Conservation (phyloP, 2,888 invertebrate genomes). For the Diogma glabrata region DNA sequence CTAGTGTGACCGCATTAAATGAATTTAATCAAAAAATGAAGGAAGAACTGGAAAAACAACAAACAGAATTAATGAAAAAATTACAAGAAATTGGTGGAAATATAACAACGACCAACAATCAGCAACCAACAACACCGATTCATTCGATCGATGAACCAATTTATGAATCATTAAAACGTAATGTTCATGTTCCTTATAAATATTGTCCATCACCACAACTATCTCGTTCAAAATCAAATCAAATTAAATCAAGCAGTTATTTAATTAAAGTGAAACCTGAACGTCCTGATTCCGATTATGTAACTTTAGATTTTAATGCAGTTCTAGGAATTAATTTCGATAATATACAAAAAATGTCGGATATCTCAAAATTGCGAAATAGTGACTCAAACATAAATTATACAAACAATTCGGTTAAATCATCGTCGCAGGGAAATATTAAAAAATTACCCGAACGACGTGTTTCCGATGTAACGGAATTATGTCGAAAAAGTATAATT, state of each 20-base stretch:
- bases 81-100: conserved; percentile 10
- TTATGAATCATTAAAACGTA: conserved; percentile 33
- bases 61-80: conserved; percentile 2
- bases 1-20: conserved; percentile 14
- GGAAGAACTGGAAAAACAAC: not conserved
- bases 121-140: too few relatives aligned
- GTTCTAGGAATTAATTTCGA: conserved; percentile 12
- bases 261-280: conserved; percentile 14
- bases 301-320: conserved; percentile 30
- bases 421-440: not conserved
- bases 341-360: conserved; percentile 26
- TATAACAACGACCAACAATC: not conserved
- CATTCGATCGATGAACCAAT: too few relatives aligned
- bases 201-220: conserved; percentile 34
- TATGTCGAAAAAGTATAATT: conserved; percentile 36
- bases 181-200: conserved; percentile 37
- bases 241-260: not conserved
- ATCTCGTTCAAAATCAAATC: conserved; percentile 28
- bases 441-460: conserved; percentile 31
- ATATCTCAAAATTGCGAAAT: conserved; percentile 15
- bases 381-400: conserved; percentile 25
- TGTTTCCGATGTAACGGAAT: conserved; percentile 33
- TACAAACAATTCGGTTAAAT: not conserved
- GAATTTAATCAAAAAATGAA: not conserved
- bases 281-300: conserved; percentile 35